Evolutionary conservation across 2,888 invertebrate species (phyloP).

Genomic region (Cylloceria caligata): DNA sequence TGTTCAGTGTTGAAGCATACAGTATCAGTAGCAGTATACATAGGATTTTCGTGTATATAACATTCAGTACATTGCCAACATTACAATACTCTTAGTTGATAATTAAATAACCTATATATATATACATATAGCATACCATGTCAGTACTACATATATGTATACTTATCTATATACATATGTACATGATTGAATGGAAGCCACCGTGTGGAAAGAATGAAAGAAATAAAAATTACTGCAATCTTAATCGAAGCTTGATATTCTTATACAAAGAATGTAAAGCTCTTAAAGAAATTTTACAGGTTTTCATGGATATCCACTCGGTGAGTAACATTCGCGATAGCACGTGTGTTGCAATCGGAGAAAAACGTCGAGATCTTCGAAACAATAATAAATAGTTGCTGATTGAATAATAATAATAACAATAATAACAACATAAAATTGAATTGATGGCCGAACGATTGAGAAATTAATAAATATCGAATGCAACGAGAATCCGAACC

Average conservation of each 20-base stretch:
- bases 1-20: slow-evolving; percentile 50
- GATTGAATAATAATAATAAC: not conserved
- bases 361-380: not conserved
- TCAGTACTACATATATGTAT: slow-evolving; percentile 50
- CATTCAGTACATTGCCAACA: slow-evolving; percentile 66
- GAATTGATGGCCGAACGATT: not conserved
- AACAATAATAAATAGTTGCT: slow-evolving; percentile 37
- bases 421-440: not conserved
- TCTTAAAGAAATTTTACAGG: not conserved
- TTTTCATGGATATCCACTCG: not conserved
- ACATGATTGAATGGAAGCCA: slow-evolving; percentile 76
- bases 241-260: not conserved
- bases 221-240: slow-evolving; percentile 51
- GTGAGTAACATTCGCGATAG: slow-evolving; percentile 15
- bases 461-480: slow-evolving; percentile 9
- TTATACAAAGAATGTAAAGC: slow-evolving; percentile 3
- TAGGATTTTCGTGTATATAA: slow-evolving; percentile 59
- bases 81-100: slow-evolving; percentile 39
- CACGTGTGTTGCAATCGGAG: not conserved
- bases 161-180: slow-evolving; percentile 81
- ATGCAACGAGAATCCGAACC: not conserved
- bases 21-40: slow-evolving; percentile 55
- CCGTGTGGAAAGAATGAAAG: slow-evolving; percentile 66
- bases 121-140: slow-evolving; percentile 35
- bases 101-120: slow-evolving; percentile 46